A percentile compares a stretch with the other conserved stretches of the same genome.
Evolutionary conservation across 2,888 invertebrate genomes (phyloP).

Genomic region (Andrena marginata): DNA sequence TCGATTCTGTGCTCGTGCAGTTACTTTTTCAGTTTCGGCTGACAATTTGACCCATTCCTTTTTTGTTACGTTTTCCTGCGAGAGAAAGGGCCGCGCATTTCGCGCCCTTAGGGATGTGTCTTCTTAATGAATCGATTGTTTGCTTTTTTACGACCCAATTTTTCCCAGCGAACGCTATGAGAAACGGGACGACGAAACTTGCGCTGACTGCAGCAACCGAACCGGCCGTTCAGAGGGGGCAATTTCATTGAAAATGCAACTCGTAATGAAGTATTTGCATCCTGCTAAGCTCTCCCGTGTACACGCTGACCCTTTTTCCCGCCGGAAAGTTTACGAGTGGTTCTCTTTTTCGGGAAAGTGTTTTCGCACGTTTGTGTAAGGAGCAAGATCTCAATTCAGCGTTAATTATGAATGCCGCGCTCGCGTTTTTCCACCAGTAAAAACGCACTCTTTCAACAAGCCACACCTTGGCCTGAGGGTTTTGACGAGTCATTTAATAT

Average conservation of each 20-base stretch:
- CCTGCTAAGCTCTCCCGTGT: constrained; percentile 24
- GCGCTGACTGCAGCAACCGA: constrained; percentile 35
- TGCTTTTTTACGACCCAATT: constrained; percentile 31
- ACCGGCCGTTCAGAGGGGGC: constrained; percentile 41
- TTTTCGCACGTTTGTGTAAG: constrained; percentile 44
- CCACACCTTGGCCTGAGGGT: neutral
- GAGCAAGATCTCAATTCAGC: constrained; percentile 38
- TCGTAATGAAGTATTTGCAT: constrained; percentile 65
- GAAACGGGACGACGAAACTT: constrained; percentile 23
- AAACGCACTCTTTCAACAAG: neutral
- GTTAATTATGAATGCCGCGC: constrained; percentile 35
- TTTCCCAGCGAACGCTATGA: constrained; percentile 25
- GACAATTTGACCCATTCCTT: too few relatives aligned
- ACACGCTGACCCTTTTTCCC: constrained; percentile 60
- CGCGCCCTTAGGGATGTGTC: neutral
- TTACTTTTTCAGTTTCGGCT: too few relatives aligned
- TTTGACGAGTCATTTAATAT: neutral
- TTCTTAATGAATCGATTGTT: constrained; percentile 52
- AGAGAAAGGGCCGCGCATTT: neutral
- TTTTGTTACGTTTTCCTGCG: neutral
- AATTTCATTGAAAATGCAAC: constrained; percentile 59
- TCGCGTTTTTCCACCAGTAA: neutral
- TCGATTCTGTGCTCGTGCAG: too few relatives aligned
- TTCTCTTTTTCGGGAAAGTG: constrained; percentile 21
- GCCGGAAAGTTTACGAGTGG: constrained; percentile 39